A percentile compares a stretch with the other conserved stretches of the same genome.
Evolutionary conservation across 2,797 vertebrate species (phyloP).

Genomic region (Lophotriccus pileatus): DNA sequence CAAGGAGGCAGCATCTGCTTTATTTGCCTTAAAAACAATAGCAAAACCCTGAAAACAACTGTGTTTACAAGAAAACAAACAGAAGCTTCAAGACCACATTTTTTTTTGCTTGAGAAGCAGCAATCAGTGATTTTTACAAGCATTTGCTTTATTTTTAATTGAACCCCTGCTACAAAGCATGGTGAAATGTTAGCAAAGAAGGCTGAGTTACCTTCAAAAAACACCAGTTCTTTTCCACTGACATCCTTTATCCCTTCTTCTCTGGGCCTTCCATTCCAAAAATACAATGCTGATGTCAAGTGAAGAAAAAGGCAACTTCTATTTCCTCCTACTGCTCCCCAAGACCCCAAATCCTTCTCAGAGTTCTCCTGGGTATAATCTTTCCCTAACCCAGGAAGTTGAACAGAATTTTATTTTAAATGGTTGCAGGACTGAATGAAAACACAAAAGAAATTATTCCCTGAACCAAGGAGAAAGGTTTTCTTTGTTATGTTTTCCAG

Average conservation of each 20-base stretch:
- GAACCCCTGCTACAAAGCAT: background rate
- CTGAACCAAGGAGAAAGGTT: background rate
- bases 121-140: background rate
- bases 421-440: background rate
- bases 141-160: background rate
- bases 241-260: background rate
- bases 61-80: background rate
- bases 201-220: background rate
- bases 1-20: conserved; percentile 85
- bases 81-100: background rate
- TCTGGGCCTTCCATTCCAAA: background rate
- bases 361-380: background rate
- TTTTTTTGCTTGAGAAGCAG: background rate
- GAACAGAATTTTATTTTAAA: background rate
- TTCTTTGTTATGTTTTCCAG: background rate
- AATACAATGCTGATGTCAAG: background rate
- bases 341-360: background rate
- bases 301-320: background rate
- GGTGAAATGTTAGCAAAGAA: background rate
- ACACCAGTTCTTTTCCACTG: background rate
- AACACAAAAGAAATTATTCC: background rate
- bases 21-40: conserved; percentile 80
- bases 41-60: background rate
- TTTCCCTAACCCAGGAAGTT: background rate
- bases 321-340: background rate